Conservation (phyloP, 1,140 invertebrate genomes). For the Caerostris extrusa region DNA sequence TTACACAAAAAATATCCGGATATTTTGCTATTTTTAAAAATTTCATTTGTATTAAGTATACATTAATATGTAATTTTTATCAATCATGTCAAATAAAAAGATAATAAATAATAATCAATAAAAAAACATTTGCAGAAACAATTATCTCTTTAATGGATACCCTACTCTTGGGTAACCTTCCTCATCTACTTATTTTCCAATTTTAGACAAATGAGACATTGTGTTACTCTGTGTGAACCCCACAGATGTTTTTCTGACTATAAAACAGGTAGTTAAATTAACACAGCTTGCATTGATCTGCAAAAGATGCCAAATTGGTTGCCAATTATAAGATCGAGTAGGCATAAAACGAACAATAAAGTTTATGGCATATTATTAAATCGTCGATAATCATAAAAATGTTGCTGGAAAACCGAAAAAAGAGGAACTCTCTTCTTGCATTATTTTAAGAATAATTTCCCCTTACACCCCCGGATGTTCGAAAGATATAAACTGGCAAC, state of each 20-base stretch:
- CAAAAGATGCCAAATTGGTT: constrained; percentile 20
- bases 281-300: constrained; percentile 47
- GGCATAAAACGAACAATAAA: constrained; percentile 63
- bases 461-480: constrained; percentile 45
- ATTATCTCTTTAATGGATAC: not conserved
- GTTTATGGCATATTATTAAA: constrained; percentile 53
- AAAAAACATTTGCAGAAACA: not conserved
- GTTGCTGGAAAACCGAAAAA: constrained; percentile 3
- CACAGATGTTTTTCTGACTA: constrained; percentile 44
- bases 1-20: no score
- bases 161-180: not conserved
- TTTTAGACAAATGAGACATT: constrained; percentile 40
- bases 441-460: constrained; percentile 43
- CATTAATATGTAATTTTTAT: no score
- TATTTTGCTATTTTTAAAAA: no score
- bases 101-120: not conserved
- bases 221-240: constrained; percentile 21
- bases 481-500: constrained; percentile 52
- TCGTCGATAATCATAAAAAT: constrained; percentile 70
- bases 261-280: constrained; percentile 66
- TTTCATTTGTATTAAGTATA: no score
- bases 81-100: not conserved
- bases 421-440: not conserved
- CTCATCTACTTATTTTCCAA: constrained; percentile 28
- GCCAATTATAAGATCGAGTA: constrained; percentile 52